Conservation (phyloP, 2,797 vertebrate species). For the Cryptoprocta ferox region DNA sequence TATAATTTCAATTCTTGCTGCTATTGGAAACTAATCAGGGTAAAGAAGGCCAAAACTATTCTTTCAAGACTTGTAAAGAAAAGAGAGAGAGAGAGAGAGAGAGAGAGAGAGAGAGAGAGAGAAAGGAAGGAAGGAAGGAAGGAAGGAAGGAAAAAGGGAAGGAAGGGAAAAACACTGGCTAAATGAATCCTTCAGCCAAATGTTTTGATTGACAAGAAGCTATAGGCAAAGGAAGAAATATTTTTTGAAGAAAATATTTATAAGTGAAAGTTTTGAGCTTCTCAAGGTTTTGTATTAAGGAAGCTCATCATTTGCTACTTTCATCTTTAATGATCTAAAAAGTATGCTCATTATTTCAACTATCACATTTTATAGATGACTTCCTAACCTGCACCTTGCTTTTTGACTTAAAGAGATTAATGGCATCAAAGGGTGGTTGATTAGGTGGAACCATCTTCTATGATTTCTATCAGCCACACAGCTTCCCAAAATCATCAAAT, state of each 20-base stretch:
- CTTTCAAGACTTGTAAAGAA: constrained; percentile 18
- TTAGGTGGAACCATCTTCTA: not conserved
- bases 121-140: not conserved
- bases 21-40: constrained; percentile 14
- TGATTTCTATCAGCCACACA: not conserved
- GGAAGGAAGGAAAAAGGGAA: not conserved
- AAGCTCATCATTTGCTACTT: not conserved
- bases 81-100: no score
- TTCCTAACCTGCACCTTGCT: not conserved
- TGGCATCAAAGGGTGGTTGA: not conserved
- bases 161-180: not conserved
- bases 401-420: not conserved
- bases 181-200: not conserved
- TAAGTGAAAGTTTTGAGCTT: not conserved
- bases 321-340: not conserved
- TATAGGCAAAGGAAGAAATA: not conserved
- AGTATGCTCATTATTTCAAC: not conserved
- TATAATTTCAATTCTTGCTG: constrained; percentile 38
- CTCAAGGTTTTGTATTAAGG: not conserved
- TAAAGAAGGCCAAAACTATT: constrained; percentile 53
- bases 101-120: not conserved
- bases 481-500: not conserved
- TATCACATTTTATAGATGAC: not conserved
- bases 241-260: constrained; percentile 41
- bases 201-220: constrained; percentile 23